Evolutionary conservation across 2,113 vertebrate genomes (phyloP).

Genomic region (Azemiops feae): DNA sequence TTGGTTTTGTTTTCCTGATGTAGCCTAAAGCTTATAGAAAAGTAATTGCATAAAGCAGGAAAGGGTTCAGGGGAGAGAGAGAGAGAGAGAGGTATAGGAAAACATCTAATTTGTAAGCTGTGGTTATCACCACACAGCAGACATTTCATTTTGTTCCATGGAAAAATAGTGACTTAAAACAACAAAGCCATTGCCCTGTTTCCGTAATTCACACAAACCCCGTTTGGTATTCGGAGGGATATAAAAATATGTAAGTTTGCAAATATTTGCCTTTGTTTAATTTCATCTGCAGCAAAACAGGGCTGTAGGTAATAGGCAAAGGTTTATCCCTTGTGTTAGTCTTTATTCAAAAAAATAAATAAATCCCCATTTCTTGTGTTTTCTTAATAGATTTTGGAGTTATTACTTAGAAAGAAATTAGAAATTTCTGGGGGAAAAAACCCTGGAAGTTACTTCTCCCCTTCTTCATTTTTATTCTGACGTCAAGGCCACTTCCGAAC

Average conservation of each 20-base stretch:
- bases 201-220: slow-evolving; percentile 45
- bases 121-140: slow-evolving; percentile 27
- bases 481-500: slow-evolving; percentile 82
- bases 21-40: slow-evolving; percentile 75
- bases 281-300: slow-evolving; percentile 55
- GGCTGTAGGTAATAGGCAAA: slow-evolving; percentile 31
- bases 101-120: slow-evolving; percentile 61
- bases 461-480: slow-evolving; percentile 45
- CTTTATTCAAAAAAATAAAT: not conserved
- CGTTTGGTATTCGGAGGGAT: slow-evolving; percentile 54
- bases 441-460: slow-evolving; percentile 46
- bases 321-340: no score
- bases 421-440: not conserved
- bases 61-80: no score
- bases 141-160: slow-evolving; percentile 46
- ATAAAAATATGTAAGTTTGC: slow-evolving; percentile 49
- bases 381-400: not conserved
- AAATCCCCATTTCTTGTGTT: not conserved
- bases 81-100: not conserved
- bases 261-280: slow-evolving; percentile 58
- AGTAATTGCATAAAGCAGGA: slow-evolving; percentile 46
- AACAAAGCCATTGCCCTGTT: slow-evolving; percentile 41
- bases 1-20: slow-evolving; percentile 40
- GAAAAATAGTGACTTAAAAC: slow-evolving; percentile 48
- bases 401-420: not conserved